Percentiles rank a stretch among this genome's conserved stretches.
Conservation (phyloP, 2,113 vertebrate species). For the Psettodes erumei region DNA sequence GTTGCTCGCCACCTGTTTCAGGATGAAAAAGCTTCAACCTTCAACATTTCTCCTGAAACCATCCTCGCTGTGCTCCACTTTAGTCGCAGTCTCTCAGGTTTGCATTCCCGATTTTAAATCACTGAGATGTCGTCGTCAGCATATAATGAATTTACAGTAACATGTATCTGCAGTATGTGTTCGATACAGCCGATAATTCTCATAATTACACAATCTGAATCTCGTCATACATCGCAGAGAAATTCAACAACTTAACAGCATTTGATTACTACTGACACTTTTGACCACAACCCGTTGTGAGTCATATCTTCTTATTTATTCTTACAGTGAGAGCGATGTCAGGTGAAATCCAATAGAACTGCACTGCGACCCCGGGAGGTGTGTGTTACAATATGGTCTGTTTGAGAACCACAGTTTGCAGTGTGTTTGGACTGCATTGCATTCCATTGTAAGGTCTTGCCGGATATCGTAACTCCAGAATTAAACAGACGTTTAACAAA, state of each 20-base stretch:
- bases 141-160: not conserved
- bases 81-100: not conserved
- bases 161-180: not conserved
- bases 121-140: not conserved
- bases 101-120: not conserved
- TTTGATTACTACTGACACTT: not conserved
- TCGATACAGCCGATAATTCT: not conserved
- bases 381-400: not conserved
- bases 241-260: not conserved
- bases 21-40: too few relatives aligned
- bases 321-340: not conserved
- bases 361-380: not conserved
- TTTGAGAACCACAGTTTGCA: not conserved
- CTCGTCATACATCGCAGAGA: too few relatives aligned
- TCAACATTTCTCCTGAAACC: not conserved
- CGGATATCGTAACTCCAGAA: not conserved
- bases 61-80: too few relatives aligned
- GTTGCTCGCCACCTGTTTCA: conserved; percentile 44
- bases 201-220: too few relatives aligned
- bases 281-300: conserved; percentile 14
- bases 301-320: conserved; percentile 31
- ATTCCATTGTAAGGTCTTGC: not conserved
- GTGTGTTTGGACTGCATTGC: not conserved
- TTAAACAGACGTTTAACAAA: not conserved
- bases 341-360: not conserved